These are phyloP conservation scores for Ochlodes sylvanus DNA, from an alignment of 2,888 invertebrate species.

Conservation along the genomic window DNA sequence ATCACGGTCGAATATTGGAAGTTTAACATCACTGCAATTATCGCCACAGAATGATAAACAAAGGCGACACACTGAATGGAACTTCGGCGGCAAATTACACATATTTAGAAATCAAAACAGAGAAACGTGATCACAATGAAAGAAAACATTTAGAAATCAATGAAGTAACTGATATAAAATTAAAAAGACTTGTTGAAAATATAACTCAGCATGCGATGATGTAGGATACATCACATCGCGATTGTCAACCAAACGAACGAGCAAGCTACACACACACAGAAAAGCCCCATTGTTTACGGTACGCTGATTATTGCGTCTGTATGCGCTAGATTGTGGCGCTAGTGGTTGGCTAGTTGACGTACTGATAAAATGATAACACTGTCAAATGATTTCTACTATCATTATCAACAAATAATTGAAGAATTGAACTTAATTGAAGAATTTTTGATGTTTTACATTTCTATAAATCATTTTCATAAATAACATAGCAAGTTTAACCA, in stretches of 20 bases:
- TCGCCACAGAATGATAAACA: conserved; percentile 93
- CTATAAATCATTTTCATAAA: neutral
- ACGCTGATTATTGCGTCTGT: conserved; percentile 69
- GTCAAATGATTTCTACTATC: conserved; percentile 62
- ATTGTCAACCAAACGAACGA: conserved; percentile 83
- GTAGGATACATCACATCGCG: conserved; percentile 85
- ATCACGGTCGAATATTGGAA: conserved; percentile 91
- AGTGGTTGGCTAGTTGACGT: conserved; percentile 64
- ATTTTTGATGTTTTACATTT: neutral
- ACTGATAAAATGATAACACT: conserved; percentile 80
- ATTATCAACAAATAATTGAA: conserved; percentile 29
- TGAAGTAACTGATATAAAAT: conserved; percentile 78
- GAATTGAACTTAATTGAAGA: neutral
- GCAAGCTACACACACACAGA: conserved; percentile 79
- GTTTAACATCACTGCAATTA: conserved; percentile 89
- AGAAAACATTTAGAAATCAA: conserved; percentile 84
- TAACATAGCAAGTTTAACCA: neutral
- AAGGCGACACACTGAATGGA: conserved; percentile 97
- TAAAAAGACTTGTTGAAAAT: conserved; percentile 81
- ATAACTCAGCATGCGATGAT: conserved; percentile 84
- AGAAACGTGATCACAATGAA: conserved; percentile 80
- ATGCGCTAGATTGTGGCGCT: conserved; percentile 65
- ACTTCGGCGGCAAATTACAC: conserved; percentile 96
- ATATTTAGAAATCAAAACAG: conserved; percentile 88
- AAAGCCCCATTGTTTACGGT: conserved; percentile 76